phyloP scores from a whole-genome alignment of 2,113 vertebrate genomes.

The Sturnira hondurensis region DNA sequence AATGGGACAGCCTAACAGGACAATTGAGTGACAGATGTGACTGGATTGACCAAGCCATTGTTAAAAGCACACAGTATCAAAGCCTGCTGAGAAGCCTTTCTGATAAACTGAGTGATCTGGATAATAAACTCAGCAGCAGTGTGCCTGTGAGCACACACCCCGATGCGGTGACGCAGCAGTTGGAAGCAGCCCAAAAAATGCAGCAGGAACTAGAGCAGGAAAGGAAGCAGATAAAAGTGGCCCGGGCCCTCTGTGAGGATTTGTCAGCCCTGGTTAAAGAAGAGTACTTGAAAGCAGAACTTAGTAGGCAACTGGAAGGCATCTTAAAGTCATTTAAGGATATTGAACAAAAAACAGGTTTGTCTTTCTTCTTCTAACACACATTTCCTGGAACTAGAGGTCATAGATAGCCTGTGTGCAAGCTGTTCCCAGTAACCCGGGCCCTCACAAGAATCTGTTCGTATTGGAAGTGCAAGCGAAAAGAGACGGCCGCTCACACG shows the following conservation, averaged over 20 bases:
- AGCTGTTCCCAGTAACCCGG: neutral
- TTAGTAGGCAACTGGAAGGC: slow-evolving; percentile 90
- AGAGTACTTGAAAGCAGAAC: slow-evolving; percentile 94
- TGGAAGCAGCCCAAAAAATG: slow-evolving; percentile 87
- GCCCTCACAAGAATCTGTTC: neutral
- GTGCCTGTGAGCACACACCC: slow-evolving; percentile 87
- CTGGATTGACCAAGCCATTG: slow-evolving; percentile 89
- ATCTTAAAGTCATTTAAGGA: slow-evolving; percentile 91
- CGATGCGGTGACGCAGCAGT: slow-evolving; percentile 90
- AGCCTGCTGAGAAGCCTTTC: slow-evolving; percentile 86
- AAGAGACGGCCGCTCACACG: fast-evolving
- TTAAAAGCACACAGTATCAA: slow-evolving; percentile 92
- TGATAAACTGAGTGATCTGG: slow-evolving; percentile 84
- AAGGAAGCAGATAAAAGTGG: slow-evolving; percentile 86
- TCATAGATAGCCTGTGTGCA: neutral
- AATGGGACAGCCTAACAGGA: slow-evolving; percentile 90
- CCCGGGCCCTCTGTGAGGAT: slow-evolving; percentile 87
- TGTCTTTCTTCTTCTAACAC: slow-evolving; percentile 58
- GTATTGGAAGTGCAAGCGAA: neutral
- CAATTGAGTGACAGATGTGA: slow-evolving; percentile 89
- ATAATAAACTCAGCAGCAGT: slow-evolving; percentile 84
- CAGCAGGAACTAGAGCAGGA: slow-evolving; percentile 88
- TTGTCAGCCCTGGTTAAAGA: slow-evolving; percentile 90
- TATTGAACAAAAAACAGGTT: slow-evolving; percentile 95
- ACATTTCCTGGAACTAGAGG: neutral